Conservation (phyloP, 2,797 vertebrate genomes). For the Pogonophryne albipinna region DNA sequence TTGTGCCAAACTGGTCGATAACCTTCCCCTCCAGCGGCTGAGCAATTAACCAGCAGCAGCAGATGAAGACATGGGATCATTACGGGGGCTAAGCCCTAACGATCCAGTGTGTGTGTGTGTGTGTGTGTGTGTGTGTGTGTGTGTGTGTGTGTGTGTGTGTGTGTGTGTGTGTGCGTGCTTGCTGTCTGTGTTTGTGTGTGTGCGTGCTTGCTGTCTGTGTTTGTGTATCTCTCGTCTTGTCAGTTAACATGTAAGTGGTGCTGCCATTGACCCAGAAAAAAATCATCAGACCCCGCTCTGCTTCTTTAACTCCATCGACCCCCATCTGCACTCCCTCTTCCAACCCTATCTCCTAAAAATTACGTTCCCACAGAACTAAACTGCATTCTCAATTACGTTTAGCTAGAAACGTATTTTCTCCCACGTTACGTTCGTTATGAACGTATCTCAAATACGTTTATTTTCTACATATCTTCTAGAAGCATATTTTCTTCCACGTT, state of each 20-base stretch:
- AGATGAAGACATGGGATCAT: conserved; percentile 53
- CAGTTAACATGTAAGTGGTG: conserved; percentile 29
- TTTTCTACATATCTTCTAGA: no score
- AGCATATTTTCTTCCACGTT: no score
- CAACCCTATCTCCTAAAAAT: no score
- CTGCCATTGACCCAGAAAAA: conserved; percentile 12
- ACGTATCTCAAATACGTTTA: no score
- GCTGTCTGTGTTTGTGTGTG: conserved; percentile 20
- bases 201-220: conserved; percentile 13
- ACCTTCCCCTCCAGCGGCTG: conserved; percentile 18
- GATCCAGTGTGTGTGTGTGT: conserved; percentile 22
- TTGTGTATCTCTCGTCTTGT: conserved; percentile 10
- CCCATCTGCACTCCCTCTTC: not conserved
- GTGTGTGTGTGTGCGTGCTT: no score
- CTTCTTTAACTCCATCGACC: conserved; percentile 5
- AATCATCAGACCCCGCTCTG: conserved; percentile 33
- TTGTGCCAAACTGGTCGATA: conserved; percentile 47
- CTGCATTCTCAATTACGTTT: no score
- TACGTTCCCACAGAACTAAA: no score
- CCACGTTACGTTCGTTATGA: no score
- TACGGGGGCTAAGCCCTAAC: conserved; percentile 39
- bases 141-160: not conserved
- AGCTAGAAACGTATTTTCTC: no score
- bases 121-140: not conserved
- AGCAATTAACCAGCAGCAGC: conserved; percentile 57